These are phyloP conservation scores for Belgica antarctica DNA, from an alignment of 2,888 invertebrate species.

Conservation along the genomic window DNA sequence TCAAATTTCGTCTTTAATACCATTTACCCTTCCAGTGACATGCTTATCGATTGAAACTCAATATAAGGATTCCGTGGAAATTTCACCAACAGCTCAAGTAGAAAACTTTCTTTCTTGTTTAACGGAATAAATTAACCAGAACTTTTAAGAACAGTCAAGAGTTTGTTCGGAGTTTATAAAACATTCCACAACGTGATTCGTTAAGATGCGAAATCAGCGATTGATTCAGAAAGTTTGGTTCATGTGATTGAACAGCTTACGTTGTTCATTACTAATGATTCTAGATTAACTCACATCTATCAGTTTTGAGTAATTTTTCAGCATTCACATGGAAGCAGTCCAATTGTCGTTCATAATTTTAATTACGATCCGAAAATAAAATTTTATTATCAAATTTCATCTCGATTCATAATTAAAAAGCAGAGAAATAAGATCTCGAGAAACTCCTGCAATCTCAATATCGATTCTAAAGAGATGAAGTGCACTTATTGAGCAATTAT, in stretches of 20 bases:
- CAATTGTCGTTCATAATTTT: neutral
- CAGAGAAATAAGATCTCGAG: slow-evolving; percentile 4
- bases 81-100: neutral
- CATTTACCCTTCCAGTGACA: too few species aligned
- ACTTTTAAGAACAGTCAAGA: slow-evolving; percentile 10
- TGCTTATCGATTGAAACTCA: neutral
- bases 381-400: slow-evolving; percentile 3
- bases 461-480: neutral
- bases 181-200: too few species aligned
- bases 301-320: neutral
- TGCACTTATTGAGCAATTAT: neutral
- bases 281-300: too few species aligned
- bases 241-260: too few species aligned
- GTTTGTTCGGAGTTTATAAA: too few species aligned
- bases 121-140: neutral
- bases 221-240: too few species aligned
- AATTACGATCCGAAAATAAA: slow-evolving; percentile 8
- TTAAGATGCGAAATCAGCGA: too few species aligned
- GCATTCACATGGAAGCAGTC: neutral
- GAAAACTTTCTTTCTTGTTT: neutral
- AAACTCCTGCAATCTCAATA: neutral
- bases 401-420: neutral
- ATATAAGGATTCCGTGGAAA: neutral
- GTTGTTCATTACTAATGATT: too few species aligned
- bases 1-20: neutral